phyloP scores from a whole-genome alignment of 2,797 vertebrate species.

The Botia almorhae region DNA sequence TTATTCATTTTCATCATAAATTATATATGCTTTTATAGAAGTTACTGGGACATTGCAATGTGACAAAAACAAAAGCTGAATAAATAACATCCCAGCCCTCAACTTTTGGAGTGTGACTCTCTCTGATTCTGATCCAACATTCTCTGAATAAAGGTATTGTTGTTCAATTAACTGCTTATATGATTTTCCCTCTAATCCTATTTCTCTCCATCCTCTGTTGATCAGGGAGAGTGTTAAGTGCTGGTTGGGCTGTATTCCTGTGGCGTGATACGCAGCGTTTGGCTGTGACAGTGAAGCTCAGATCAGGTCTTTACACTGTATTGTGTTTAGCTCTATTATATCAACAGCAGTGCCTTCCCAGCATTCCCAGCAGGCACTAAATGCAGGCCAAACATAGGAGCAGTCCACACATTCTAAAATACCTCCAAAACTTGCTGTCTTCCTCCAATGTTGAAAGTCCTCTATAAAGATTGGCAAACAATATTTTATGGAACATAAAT shows the following conservation, averaged over 20 bases:
- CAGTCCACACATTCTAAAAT: constrained; percentile 1
- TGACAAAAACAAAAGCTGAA: background rate
- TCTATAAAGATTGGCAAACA: background rate
- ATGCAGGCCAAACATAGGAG: constrained; percentile 27
- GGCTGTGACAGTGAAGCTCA: constrained; percentile 70
- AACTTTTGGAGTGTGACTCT: constrained; percentile 17
- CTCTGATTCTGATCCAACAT: constrained; percentile 49
- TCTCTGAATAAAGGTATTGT: constrained; percentile 62
- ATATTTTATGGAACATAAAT: background rate
- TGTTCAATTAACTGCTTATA: constrained; percentile 63
- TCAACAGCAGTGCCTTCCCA: constrained; percentile 50
- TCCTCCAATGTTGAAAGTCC: background rate
- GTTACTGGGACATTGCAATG: background rate
- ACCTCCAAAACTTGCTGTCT: background rate
- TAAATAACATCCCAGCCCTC: background rate
- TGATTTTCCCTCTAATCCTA: constrained; percentile 64
- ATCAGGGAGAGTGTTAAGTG: constrained; percentile 53
- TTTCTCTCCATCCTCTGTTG: constrained; percentile 54
- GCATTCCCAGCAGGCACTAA: constrained; percentile 44
- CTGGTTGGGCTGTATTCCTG: constrained; percentile 50
- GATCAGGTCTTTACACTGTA: constrained; percentile 70
- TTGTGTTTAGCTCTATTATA: constrained; percentile 67
- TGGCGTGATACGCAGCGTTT: constrained; percentile 64
- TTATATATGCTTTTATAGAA: background rate
- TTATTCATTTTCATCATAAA: background rate